These are phyloP conservation scores for Pseudopipra pipra DNA, from an alignment of 2,113 vertebrate genomes.

Conservation along the genomic window DNA sequence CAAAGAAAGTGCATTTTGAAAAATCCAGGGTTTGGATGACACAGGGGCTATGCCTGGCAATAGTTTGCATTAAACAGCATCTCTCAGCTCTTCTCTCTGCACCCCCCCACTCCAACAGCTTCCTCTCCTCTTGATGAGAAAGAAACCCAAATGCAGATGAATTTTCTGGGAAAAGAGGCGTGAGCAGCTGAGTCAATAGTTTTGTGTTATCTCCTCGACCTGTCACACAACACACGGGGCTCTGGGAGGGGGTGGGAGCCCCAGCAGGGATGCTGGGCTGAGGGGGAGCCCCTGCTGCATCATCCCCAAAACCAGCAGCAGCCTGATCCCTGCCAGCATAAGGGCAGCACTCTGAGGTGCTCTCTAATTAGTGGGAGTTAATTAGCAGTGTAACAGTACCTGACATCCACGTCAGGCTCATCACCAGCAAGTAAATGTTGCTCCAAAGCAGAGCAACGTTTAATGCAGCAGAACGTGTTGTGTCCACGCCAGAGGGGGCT, in stretches of 20 bases:
- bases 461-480: rapidly evolving
- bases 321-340: neutral
- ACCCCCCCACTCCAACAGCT: neutral
- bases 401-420: rapidly evolving
- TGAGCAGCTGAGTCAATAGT: neutral
- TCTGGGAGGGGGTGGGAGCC: neutral
- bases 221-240: neutral
- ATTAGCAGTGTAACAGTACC: neutral
- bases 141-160: neutral
- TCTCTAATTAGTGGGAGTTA: neutral
- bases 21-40: neutral
- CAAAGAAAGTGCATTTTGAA: neutral
- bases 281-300: neutral
- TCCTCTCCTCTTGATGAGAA: neutral
- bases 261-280: neutral
- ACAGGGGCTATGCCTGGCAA: neutral
- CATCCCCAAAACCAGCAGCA: neutral
- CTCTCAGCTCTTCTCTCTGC: neutral
- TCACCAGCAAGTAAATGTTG: neutral
- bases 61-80: neutral
- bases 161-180: neutral
- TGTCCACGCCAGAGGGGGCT: neutral
- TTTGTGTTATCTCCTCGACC: rapidly evolving
- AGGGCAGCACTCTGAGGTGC: neutral
- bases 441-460: neutral